Percentiles rank a stretch among this genome's conserved stretches.
These are phyloP conservation scores for Anas bahamensis DNA, from an alignment of 2,797 vertebrate genomes.

Conservation along the genomic window DNA sequence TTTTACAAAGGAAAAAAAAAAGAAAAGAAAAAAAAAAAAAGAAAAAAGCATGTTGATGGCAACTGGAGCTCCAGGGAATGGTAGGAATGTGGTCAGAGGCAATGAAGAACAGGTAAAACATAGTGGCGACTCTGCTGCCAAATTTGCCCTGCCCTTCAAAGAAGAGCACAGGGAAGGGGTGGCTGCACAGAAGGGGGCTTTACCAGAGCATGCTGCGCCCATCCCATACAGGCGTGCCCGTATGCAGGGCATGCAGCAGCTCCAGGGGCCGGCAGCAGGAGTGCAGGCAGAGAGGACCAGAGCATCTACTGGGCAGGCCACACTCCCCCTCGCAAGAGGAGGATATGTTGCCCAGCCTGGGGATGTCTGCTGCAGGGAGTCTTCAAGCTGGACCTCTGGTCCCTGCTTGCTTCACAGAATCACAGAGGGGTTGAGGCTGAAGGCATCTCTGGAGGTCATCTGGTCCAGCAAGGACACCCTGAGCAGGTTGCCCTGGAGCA, in stretches of 20 bases:
- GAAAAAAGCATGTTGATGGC: not conserved
- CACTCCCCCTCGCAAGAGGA: not conserved
- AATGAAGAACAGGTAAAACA: not conserved
- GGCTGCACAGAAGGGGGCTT: not conserved
- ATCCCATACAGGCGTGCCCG: accelerated
- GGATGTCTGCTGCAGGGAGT: too few relatives aligned
- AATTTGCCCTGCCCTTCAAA: not conserved
- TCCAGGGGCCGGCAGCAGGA: not conserved
- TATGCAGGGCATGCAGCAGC: not conserved
- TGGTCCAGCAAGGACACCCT: not conserved
- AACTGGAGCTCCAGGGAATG: not conserved
- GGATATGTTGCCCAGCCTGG: not conserved
- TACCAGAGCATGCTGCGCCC: accelerated
- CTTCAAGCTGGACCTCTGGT: not conserved
- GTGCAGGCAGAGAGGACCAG: not conserved
- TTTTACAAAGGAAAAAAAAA: not conserved
- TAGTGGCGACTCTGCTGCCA: not conserved
- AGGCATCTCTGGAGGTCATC: not conserved
- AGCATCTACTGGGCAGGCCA: not conserved
- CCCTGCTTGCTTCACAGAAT: not conserved
- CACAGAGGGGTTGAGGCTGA: not conserved
- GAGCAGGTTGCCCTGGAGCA: not conserved
- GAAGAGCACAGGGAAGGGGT: not conserved
- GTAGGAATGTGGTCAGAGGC: conserved; percentile 27
- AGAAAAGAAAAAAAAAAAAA: not conserved